Evolutionary conservation across 2,113 vertebrate genomes (phyloP).

Genomic region (Cromileptes altivelis): DNA sequence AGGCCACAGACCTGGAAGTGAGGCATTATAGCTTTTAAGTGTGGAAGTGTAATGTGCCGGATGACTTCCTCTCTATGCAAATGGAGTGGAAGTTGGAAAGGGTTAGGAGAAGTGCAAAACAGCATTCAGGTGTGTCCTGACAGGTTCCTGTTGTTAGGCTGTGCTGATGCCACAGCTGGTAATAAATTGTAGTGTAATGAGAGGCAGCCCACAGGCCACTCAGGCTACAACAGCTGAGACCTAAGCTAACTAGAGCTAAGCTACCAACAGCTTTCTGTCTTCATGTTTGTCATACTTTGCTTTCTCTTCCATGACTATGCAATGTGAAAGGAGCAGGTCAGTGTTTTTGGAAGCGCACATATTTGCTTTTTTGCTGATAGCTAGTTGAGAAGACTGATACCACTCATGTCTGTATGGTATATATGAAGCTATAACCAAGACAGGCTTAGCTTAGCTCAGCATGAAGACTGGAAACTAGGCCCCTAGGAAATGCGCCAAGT

Average conservation of each 20-base stretch:
- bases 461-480: not conserved
- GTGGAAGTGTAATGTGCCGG: not conserved
- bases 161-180: slow-evolving; percentile 26
- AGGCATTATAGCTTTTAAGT: slow-evolving; percentile 8
- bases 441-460: not conserved
- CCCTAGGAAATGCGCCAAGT: too few species aligned
- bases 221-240: slow-evolving; percentile 15
- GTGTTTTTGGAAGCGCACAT: too few species aligned
- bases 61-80: slow-evolving; percentile 18
- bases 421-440: not conserved
- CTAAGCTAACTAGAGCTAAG: not conserved
- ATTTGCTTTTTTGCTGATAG: not conserved
- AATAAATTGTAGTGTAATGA: not conserved
- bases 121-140: not conserved
- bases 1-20: slow-evolving; percentile 19
- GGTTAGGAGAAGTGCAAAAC: not conserved
- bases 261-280: not conserved
- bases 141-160: slow-evolving; percentile 12
- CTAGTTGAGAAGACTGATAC: not conserved
- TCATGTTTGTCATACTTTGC: not conserved
- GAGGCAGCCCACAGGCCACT: not conserved
- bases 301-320: not conserved
- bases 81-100: not conserved
- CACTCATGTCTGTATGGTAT: not conserved
- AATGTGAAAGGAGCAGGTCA: too few species aligned